Conservation (phyloP, 2,888 invertebrate genomes). For the Mantis religiosa region DNA sequence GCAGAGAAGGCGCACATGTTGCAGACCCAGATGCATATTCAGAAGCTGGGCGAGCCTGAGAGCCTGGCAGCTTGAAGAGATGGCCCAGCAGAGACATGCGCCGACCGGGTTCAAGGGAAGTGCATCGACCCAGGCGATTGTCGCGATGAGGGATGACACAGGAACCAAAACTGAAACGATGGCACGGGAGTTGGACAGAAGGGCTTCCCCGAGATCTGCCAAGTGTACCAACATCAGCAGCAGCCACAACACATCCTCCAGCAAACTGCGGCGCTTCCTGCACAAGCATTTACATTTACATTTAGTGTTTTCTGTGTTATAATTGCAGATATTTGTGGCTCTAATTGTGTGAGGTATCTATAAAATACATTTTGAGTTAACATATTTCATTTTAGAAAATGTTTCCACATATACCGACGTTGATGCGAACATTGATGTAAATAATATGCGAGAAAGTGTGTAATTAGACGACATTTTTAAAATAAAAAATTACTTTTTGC, state of each 20-base stretch:
- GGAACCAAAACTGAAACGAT: slow-evolving; percentile 28
- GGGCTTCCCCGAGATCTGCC: slow-evolving; percentile 32
- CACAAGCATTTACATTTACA: not conserved
- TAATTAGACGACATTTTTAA: no score
- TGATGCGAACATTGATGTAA: no score
- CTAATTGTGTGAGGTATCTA: no score
- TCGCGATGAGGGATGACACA: slow-evolving; percentile 34
- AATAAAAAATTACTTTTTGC: no score
- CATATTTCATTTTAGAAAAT: no score
- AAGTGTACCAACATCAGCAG: slow-evolving; percentile 33
- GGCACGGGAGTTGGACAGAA: not conserved
- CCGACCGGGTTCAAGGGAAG: slow-evolving; percentile 35
- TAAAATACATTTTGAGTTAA: no score
- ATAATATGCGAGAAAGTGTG: no score
- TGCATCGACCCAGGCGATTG: slow-evolving; percentile 30
- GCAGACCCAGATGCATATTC: slow-evolving; percentile 30
- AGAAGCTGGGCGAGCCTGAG: slow-evolving; percentile 14
- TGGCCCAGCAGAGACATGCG: not conserved
- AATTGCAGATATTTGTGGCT: no score
- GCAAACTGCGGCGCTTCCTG: not conserved
- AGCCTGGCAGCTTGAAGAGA: slow-evolving; percentile 33
- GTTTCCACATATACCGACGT: no score
- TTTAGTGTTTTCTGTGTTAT: no score
- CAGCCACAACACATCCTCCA: slow-evolving; percentile 32
- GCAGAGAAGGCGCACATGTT: slow-evolving; percentile 37